phyloP scores from a whole-genome alignment of 2,113 vertebrate genomes.

The Neotoma lepida region DNA sequence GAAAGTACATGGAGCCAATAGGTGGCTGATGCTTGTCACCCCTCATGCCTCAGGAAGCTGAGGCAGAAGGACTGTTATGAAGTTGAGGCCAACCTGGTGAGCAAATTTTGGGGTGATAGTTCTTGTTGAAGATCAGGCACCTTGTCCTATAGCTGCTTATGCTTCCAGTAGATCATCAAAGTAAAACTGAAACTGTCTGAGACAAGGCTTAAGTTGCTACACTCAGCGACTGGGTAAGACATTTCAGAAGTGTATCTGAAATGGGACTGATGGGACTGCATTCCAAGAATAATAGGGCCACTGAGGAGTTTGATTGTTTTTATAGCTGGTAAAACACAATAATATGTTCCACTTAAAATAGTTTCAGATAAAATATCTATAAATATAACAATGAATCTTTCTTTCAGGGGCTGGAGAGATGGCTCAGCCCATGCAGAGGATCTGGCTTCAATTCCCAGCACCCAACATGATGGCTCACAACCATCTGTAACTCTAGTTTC shows the following conservation, averaged over 20 bases:
- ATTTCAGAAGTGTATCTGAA: not conserved
- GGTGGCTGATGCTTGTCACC: not conserved
- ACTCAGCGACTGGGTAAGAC: not conserved
- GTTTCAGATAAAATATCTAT: not conserved
- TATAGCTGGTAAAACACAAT: not conserved
- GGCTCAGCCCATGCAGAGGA: not conserved
- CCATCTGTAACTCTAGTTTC: not conserved
- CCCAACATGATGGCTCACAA: not conserved
- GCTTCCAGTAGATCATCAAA: not conserved
- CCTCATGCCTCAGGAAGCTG: not conserved
- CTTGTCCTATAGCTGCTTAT: not conserved
- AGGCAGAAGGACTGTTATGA: not conserved
- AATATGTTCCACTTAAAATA: not conserved
- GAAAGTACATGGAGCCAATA: not conserved
- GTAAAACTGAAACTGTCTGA: not conserved
- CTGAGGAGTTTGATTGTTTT: not conserved
- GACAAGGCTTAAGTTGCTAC: not conserved
- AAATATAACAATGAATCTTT: not conserved
- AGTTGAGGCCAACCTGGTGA: not conserved
- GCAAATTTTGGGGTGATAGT: too few species aligned
- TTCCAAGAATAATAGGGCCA: not conserved
- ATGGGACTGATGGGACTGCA: not conserved
- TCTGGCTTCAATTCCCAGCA: not conserved
- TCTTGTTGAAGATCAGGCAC: not conserved
- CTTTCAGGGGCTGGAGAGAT: not conserved